Percentiles rank a stretch among this genome's conserved stretches.
phyloP scores from a whole-genome alignment of 92 coral and sea anemone species.

The Pocillopora meandrina region DNA sequence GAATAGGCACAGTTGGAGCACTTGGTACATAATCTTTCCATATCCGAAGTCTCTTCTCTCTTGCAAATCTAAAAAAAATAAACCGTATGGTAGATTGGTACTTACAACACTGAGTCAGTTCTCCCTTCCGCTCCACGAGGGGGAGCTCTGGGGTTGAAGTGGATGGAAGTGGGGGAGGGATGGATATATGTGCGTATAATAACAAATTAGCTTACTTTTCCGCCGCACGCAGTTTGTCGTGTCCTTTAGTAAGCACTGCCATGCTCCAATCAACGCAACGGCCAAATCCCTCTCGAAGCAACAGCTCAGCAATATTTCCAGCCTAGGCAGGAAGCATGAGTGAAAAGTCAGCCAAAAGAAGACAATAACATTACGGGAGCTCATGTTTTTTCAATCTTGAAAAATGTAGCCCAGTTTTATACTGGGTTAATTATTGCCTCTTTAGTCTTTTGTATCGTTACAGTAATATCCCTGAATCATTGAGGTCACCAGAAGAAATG shows the following conservation, averaged over 20 bases:
- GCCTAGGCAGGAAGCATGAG: slow-evolving; percentile 54
- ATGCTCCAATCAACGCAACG: slow-evolving; percentile 99
- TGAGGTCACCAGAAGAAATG: too few species aligned
- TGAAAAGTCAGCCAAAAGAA: background rate
- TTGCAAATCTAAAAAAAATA: slow-evolving; percentile 73
- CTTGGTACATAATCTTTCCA: slow-evolving; percentile 94
- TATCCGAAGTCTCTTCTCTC: slow-evolving; percentile 82
- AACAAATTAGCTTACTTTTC: slow-evolving; percentile 66
- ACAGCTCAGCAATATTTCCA: slow-evolving; percentile 91
- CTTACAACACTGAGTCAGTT: too few species aligned
- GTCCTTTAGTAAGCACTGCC: slow-evolving; percentile 90
- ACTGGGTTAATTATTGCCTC: too few species aligned
- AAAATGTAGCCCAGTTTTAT: too few species aligned
- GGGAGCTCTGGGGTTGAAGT: too few species aligned
- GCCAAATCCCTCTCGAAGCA: slow-evolving; percentile 94
- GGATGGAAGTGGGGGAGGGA: too few species aligned
- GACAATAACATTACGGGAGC: too few species aligned
- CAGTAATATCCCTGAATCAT: too few species aligned
- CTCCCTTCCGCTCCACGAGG: too few species aligned
- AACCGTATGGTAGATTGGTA: background rate
- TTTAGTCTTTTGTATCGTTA: too few species aligned
- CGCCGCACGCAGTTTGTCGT: slow-evolving; percentile 84
- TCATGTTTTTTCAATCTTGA: too few species aligned
- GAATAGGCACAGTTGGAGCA: slow-evolving; percentile 67
- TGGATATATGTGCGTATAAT: background rate